These are phyloP conservation scores for Polymixis flavicincta DNA, from an alignment of 2,888 invertebrate genomes.

Conservation along the genomic window DNA sequence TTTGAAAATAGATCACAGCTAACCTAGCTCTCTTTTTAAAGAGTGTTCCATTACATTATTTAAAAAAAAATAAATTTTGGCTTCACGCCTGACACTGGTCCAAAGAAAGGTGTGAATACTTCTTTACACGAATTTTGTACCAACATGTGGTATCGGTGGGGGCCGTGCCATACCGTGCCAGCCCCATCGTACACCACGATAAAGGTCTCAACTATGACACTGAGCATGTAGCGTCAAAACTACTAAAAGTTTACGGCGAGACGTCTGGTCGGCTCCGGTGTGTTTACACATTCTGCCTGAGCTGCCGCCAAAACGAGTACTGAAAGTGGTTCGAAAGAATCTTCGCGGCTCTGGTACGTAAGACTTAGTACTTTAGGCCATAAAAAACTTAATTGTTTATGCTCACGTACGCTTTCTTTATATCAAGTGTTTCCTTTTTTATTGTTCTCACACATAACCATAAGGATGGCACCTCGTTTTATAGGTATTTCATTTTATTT, in stretches of 20 bases:
- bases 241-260: slow-evolving; percentile 83
- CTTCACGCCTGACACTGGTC: neutral
- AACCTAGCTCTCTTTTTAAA: too few relatives aligned
- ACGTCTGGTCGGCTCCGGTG: slow-evolving; percentile 72
- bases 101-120: slow-evolving; percentile 74
- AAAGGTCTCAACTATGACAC: slow-evolving; percentile 87
- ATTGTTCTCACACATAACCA: slow-evolving; percentile 16
- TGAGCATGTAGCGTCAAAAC: slow-evolving; percentile 86
- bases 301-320: slow-evolving; percentile 77
- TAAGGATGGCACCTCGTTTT: slow-evolving; percentile 18
- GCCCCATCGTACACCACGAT: slow-evolving; percentile 80
- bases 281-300: slow-evolving; percentile 61
- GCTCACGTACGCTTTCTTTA: slow-evolving; percentile 35
- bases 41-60: neutral
- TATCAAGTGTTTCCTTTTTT: slow-evolving; percentile 14
- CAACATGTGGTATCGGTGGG: slow-evolving; percentile 84
- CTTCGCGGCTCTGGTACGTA: slow-evolving; percentile 77
- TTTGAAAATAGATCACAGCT: neutral
- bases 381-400: slow-evolving; percentile 32
- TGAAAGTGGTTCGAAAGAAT: slow-evolving; percentile 65
- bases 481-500: slow-evolving; percentile 33
- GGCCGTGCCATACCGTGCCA: slow-evolving; percentile 89
- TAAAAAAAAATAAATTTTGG: neutral
- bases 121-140: slow-evolving; percentile 79
- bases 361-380: neutral